A percentile compares a stretch with the other conserved stretches of the same genome.
Evolutionary conservation across 1,140 invertebrate genomes (phyloP).

Genomic region (Tyrophagus putrescentiae): DNA sequence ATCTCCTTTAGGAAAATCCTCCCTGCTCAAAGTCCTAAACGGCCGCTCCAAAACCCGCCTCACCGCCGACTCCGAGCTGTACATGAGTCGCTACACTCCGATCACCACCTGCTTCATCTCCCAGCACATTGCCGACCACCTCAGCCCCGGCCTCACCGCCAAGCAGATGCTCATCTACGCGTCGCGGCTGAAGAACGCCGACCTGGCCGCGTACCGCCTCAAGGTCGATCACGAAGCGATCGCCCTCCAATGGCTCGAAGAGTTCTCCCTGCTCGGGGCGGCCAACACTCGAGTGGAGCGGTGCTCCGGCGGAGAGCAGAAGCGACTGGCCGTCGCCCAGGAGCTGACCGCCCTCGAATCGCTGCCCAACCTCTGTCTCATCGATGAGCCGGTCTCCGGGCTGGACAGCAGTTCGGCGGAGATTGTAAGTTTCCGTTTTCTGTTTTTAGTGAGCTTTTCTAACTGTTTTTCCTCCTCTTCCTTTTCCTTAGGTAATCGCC

Average conservation of each 20-base stretch:
- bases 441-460: neutral
- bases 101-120: slow-evolving; percentile 14
- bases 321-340: slow-evolving; percentile 75
- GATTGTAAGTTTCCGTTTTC: neutral
- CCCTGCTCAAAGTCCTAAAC: slow-evolving; percentile 13
- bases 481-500: slow-evolving; percentile 61
- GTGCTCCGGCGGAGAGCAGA: slow-evolving; percentile 79
- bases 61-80: neutral
- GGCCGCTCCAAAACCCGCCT: slow-evolving; percentile 5
- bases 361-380: slow-evolving; percentile 53
- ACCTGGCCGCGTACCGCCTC: neutral
- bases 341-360: slow-evolving; percentile 59
- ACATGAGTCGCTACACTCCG: neutral
- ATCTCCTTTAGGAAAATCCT: too few species aligned
- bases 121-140: slow-evolving; percentile 10
- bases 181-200: slow-evolving; percentile 4
- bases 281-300: slow-evolving; percentile 54
- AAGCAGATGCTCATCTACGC: slow-evolving; percentile 12
- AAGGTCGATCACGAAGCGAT: slow-evolving; percentile 3
- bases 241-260: neutral
- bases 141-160: slow-evolving; percentile 13
- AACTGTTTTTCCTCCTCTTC: neutral
- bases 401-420: slow-evolving; percentile 31
- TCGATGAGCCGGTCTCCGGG: slow-evolving; percentile 19
- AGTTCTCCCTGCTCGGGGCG: neutral